phyloP scores from a whole-genome alignment of 2,797 vertebrate species.

The Pangasius mekongensis region DNA sequence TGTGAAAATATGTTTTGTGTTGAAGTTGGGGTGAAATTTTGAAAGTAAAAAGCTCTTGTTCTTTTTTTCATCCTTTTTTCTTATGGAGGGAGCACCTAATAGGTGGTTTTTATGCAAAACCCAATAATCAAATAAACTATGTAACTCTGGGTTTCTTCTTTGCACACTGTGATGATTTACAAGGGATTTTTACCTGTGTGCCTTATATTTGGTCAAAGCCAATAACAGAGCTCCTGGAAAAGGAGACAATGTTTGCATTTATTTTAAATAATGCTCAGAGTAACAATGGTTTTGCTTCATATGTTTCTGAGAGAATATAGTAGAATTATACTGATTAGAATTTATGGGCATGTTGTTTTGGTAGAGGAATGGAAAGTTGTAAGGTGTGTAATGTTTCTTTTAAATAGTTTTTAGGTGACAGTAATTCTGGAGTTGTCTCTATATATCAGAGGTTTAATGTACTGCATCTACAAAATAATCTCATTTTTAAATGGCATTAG shows the following conservation, averaged over 20 bases:
- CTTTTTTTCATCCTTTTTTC: not conserved
- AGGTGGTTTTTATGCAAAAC: not conserved
- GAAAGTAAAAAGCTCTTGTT: not conserved
- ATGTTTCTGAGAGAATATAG: not conserved
- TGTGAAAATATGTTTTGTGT: not conserved
- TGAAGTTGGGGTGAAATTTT: not conserved
- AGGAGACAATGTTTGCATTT: not conserved
- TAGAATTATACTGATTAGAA: not conserved
- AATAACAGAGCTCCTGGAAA: not conserved
- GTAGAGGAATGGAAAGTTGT: not conserved
- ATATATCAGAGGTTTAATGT: not conserved
- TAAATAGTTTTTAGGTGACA: not conserved
- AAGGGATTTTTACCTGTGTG: not conserved
- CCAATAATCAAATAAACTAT: not conserved
- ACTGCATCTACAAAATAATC: not conserved
- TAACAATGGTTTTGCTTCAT: not conserved
- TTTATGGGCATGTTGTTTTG: conserved; percentile 6
- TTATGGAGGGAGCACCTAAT: not conserved
- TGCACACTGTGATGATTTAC: not conserved
- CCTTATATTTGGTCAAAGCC: not conserved
- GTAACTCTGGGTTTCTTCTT: not conserved
- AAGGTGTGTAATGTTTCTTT: not conserved
- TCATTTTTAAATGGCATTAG: not conserved
- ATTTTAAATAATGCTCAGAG: not conserved
- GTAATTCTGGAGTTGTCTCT: not conserved